Conservation (phyloP, 2,888 invertebrate species). For the Pammene aurita region DNA sequence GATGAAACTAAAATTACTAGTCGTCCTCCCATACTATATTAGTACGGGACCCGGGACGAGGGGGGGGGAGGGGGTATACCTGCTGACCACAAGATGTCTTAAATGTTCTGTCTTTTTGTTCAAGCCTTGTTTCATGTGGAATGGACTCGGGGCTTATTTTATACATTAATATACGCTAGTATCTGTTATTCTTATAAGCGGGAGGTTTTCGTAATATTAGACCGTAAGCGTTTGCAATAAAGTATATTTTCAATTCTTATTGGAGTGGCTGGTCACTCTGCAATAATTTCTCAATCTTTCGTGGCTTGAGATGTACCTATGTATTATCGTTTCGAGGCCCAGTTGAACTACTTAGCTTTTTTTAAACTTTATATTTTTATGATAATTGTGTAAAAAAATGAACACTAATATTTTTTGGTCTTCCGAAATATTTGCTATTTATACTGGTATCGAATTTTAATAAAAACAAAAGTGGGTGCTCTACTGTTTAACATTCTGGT, state of each 20-base stretch:
- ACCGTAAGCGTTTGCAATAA: conserved; percentile 61
- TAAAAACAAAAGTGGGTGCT: conserved; percentile 57
- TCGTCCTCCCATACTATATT: too few species aligned
- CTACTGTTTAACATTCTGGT: conserved; percentile 57
- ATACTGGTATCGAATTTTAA: conserved; percentile 24
- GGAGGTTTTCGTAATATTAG: conserved; percentile 52
- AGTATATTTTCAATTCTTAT: conserved; percentile 57
- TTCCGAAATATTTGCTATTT: conserved; percentile 18
- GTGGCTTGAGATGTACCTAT: conserved; percentile 7
- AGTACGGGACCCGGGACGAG: too few species aligned
- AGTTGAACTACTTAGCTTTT: conserved; percentile 16
- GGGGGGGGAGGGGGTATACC: too few species aligned
- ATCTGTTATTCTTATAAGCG: conserved; percentile 28
- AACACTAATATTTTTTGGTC: conserved; percentile 1
- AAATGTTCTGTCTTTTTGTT: background rate
- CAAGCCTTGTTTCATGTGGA: background rate
- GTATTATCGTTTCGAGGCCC: conserved; percentile 7
- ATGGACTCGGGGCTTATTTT: background rate
- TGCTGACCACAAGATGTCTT: too few species aligned
- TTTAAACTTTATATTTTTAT: conserved; percentile 5
- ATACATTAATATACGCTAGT: conserved; percentile 48
- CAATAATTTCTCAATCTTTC: conserved; percentile 19
- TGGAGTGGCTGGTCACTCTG: conserved; percentile 24
- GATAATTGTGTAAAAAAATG: background rate
- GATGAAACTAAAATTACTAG: too few species aligned